Evolutionary conservation across 2,888 invertebrate genomes (phyloP).

Genomic region (Ischnus inquisitorius): DNA sequence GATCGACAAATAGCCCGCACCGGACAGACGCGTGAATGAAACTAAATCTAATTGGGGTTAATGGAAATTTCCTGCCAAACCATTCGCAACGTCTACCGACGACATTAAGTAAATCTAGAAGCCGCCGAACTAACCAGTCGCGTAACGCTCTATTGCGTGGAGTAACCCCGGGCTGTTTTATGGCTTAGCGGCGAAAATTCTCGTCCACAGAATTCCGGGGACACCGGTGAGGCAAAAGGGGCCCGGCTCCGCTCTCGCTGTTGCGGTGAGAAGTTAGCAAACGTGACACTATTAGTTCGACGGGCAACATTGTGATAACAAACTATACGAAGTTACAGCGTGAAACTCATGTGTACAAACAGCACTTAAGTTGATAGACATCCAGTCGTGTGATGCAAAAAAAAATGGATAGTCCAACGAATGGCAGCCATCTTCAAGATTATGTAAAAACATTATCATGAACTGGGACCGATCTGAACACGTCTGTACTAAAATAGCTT

Average conservation of each 20-base stretch:
- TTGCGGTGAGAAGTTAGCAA: slow-evolving; percentile 2
- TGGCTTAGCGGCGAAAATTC: slow-evolving; percentile 34
- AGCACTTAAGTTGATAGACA: neutral
- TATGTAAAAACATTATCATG: too few relatives aligned
- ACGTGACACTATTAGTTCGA: neutral
- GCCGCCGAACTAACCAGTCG: slow-evolving; percentile 48
- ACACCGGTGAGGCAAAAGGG: neutral
- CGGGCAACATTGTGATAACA: neutral
- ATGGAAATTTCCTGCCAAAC: neutral
- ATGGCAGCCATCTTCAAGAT: neutral
- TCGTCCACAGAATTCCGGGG: slow-evolving; percentile 21
- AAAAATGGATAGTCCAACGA: neutral
- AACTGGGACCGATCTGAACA: too few relatives aligned
- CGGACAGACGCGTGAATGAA: neutral
- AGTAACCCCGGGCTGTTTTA: slow-evolving; percentile 34
- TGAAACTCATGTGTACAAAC: neutral
- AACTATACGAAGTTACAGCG: neutral
- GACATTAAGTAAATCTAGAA: slow-evolving; percentile 34
- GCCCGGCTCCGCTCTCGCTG: slow-evolving; percentile 8
- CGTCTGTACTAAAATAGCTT: too few relatives aligned
- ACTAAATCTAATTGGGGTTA: neutral
- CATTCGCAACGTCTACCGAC: neutral
- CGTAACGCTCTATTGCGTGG: slow-evolving; percentile 50
- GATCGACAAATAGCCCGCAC: neutral
- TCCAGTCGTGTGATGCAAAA: neutral